Evolutionary conservation across 2,888 invertebrate species (phyloP).

Genomic region (Furcula furcula): DNA sequence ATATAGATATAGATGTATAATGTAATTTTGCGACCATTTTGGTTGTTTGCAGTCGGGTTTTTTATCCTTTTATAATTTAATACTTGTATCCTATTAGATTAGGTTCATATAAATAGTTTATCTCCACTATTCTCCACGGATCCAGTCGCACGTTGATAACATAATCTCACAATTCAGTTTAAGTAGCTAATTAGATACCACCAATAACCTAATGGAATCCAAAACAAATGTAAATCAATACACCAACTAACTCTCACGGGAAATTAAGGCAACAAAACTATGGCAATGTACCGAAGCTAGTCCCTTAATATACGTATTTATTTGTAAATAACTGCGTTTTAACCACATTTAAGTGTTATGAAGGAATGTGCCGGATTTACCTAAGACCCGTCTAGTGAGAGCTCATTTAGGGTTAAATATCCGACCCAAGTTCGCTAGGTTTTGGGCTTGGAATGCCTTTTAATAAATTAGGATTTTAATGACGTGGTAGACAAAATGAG

Average conservation of each 20-base stretch:
- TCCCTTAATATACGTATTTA: not conserved
- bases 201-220: too few relatives aligned
- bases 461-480: slow-evolving; percentile 5
- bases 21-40: too few relatives aligned
- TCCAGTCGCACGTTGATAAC: too few relatives aligned
- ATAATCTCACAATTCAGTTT: too few relatives aligned
- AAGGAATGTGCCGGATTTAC: slow-evolving; percentile 20
- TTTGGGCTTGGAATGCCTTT: slow-evolving; percentile 4
- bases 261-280: not conserved
- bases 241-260: not conserved
- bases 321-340: not conserved
- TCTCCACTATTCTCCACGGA: too few relatives aligned
- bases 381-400: slow-evolving; percentile 9
- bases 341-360: not conserved
- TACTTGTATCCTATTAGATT: too few relatives aligned
- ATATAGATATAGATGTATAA: too few relatives aligned
- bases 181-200: too few relatives aligned
- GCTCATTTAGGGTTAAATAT: slow-evolving; percentile 14
- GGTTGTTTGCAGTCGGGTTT: too few relatives aligned
- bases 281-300: not conserved
- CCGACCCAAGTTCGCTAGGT: slow-evolving; percentile 5
- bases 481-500: not conserved
- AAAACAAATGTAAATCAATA: not conserved
- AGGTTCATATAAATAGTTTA: too few relatives aligned
- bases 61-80: too few relatives aligned